phyloP scores from a whole-genome alignment of 1,140 invertebrate species.

The Pomacea maculata region DNA sequence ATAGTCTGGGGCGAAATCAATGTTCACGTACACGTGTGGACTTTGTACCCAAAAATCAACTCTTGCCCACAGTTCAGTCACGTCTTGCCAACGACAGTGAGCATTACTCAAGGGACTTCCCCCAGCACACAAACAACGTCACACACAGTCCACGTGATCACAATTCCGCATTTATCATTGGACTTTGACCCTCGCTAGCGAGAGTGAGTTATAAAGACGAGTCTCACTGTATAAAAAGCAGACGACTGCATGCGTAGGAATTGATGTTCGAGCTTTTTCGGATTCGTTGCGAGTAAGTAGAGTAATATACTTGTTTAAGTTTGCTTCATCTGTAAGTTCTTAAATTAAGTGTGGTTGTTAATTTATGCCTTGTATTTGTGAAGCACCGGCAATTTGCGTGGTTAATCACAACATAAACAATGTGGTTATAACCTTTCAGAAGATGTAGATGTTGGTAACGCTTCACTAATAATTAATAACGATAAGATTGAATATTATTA shows the following conservation, averaged over 20 bases:
- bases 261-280: constrained; percentile 15
- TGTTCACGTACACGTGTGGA: no score
- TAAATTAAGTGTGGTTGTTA: neutral
- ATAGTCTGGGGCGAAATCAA: no score
- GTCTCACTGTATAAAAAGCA: neutral
- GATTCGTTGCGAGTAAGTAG: neutral
- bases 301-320: neutral
- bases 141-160: constrained; percentile 7
- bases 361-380: neutral
- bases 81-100: no score
- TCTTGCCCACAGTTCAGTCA: no score
- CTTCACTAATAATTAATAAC: no score
- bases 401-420: no score
- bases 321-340: neutral
- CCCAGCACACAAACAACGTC: neutral
- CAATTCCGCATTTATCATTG: neutral
- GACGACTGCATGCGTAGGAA: no score
- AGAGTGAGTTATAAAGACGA: neutral
- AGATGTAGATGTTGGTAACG: no score
- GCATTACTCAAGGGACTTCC: no score
- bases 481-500: no score
- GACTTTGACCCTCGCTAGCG: constrained; percentile 7
- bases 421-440: no score
- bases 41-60: no score
- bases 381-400: neutral